Percentiles rank a stretch among this genome's conserved stretches.
Evolutionary conservation across 2,888 invertebrate species (phyloP).

Genomic region (Miltochrista miniata): DNA sequence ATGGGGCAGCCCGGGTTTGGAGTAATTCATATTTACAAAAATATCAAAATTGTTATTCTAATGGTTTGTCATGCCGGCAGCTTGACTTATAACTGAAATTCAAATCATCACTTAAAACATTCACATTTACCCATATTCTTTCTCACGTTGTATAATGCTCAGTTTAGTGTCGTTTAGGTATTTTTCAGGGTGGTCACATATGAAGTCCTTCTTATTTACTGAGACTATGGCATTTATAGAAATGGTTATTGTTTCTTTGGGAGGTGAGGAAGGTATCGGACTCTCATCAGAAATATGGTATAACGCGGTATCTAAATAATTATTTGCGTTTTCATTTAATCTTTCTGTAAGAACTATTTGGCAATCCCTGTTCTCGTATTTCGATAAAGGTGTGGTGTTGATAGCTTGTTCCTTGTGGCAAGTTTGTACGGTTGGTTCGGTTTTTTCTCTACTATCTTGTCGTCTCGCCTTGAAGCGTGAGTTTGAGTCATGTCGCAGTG

Average conservation of each 20-base stretch:
- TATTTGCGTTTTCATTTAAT: slow-evolving; percentile 12
- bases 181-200: slow-evolving; percentile 70
- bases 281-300: slow-evolving; percentile 7
- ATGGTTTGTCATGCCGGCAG: no score
- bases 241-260: slow-evolving; percentile 17
- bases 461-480: slow-evolving; percentile 24
- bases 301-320: slow-evolving; percentile 10
- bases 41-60: background rate
- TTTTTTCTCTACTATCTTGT: slow-evolving; percentile 22
- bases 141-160: slow-evolving; percentile 29
- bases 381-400: slow-evolving; percentile 11
- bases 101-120: background rate
- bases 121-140: slow-evolving; percentile 30
- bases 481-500: slow-evolving; percentile 50
- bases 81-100: background rate
- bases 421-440: slow-evolving; percentile 26
- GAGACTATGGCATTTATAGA: slow-evolving; percentile 31
- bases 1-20: no score
- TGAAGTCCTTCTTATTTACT: slow-evolving; percentile 61
- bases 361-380: slow-evolving; percentile 14
- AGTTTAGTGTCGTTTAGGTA: slow-evolving; percentile 57
- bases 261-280: slow-evolving; percentile 16
- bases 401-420: slow-evolving; percentile 30
- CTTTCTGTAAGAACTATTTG: slow-evolving; percentile 11
- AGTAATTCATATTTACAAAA: background rate